Evolutionary conservation across 2,113 vertebrate species (phyloP).

Genomic region (Nanorana parkeri): DNA sequence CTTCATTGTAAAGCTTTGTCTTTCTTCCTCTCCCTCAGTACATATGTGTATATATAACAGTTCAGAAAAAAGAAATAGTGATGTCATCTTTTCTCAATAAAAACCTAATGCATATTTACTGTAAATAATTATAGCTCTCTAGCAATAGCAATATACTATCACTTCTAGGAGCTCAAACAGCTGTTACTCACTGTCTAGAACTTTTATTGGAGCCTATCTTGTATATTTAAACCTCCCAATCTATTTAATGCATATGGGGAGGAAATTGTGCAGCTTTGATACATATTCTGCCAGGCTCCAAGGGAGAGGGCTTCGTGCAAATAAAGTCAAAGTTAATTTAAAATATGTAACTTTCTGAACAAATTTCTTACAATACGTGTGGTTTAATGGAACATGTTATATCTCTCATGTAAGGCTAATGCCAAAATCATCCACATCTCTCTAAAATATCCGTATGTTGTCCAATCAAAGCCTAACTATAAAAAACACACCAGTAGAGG

Average conservation of each 20-base stretch:
- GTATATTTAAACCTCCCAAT: slow-evolving; percentile 9
- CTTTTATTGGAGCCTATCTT: slow-evolving; percentile 29
- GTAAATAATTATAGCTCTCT: slow-evolving; percentile 28
- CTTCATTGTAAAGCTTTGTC: too few species aligned
- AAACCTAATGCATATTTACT: slow-evolving; percentile 44
- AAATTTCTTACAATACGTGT: too few species aligned
- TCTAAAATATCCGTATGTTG: too few species aligned
- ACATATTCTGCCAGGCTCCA: background rate
- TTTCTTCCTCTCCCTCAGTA: background rate
- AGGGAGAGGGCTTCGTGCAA: background rate
- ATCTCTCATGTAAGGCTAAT: too few species aligned
- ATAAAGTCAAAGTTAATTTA: too few species aligned
- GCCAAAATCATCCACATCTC: too few species aligned
- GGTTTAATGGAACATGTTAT: too few species aligned
- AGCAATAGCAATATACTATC: slow-evolving; percentile 18
- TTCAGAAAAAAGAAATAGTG: background rate
- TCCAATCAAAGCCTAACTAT: too few species aligned
- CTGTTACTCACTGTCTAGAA: slow-evolving; percentile 28
- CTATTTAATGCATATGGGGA: slow-evolving; percentile 8
- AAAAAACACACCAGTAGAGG: too few species aligned
- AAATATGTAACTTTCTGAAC: too few species aligned
- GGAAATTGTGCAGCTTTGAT: background rate
- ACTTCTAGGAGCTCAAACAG: background rate
- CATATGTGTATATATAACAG: background rate
- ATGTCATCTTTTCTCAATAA: slow-evolving; percentile 3